Evolutionary conservation across 2,797 vertebrate species (phyloP).

Genomic region (Manis crassicaudata): DNA sequence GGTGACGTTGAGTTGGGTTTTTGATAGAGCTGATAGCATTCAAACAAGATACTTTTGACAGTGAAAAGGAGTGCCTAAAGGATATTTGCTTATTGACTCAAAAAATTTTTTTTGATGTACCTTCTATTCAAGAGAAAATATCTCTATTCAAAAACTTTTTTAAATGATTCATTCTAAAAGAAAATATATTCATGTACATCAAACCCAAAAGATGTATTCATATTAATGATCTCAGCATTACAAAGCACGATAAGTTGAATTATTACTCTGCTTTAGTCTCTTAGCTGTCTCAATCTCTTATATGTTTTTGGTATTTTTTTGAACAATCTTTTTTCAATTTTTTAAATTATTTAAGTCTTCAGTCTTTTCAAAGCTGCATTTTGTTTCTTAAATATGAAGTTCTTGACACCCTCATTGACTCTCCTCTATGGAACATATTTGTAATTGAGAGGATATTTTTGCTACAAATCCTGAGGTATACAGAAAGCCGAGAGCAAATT

Average conservation of each 20-base stretch:
- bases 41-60: not conserved
- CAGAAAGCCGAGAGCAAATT: not conserved
- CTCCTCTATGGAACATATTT: not conserved
- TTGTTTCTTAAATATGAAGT: slow-evolving; percentile 14
- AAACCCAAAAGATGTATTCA: not conserved
- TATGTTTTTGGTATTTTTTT: not conserved
- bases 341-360: not conserved
- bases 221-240: not conserved
- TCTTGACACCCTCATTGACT: not conserved
- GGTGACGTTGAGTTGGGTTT: not conserved
- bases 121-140: not conserved
- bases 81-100: not conserved
- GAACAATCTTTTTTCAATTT: not conserved
- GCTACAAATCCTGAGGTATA: not conserved
- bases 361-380: not conserved
- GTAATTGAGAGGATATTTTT: slow-evolving; percentile 15
- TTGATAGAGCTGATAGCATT: not conserved
- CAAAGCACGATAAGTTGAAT: not conserved
- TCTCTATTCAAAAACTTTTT: not conserved
- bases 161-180: not conserved
- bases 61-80: not conserved
- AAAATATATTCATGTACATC: not conserved
- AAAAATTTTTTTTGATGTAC: not conserved
- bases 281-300: not conserved
- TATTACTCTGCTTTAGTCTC: not conserved